Evolutionary conservation across 1,140 invertebrate species (phyloP).

Genomic region (Aricia agestis): DNA sequence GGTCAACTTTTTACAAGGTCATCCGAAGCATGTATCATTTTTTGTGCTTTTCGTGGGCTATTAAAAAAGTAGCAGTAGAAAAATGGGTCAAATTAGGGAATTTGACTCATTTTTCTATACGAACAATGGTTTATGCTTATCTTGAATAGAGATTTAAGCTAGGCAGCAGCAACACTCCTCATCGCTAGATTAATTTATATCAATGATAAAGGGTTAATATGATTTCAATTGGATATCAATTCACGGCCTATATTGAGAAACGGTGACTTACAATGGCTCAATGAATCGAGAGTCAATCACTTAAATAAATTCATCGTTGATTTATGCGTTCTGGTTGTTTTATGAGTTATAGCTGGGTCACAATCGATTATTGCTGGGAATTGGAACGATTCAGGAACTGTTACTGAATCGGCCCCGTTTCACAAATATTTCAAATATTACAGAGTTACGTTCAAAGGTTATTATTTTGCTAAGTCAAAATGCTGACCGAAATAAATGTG

Average conservation of each 20-base stretch:
- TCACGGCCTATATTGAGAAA: background rate
- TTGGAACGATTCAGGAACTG: background rate
- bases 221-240: background rate
- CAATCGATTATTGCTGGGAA: background rate
- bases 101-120: too few species aligned
- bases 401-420: background rate
- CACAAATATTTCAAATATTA: background rate
- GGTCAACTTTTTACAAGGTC: too few species aligned
- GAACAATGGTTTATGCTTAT: too few species aligned
- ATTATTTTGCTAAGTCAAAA: too few species aligned
- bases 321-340: background rate
- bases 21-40: too few species aligned
- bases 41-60: too few species aligned
- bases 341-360: background rate
- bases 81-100: too few species aligned
- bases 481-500: too few species aligned
- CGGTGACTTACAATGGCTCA: background rate
- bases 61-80: too few species aligned
- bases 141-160: too few species aligned
- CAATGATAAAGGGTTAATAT: background rate
- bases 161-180: too few species aligned
- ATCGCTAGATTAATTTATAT: background rate
- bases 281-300: background rate
- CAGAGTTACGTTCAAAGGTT: too few species aligned
- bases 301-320: background rate